phyloP scores from a whole-genome alignment of 2,888 invertebrate genomes.

The Zeuzera pyrina region DNA sequence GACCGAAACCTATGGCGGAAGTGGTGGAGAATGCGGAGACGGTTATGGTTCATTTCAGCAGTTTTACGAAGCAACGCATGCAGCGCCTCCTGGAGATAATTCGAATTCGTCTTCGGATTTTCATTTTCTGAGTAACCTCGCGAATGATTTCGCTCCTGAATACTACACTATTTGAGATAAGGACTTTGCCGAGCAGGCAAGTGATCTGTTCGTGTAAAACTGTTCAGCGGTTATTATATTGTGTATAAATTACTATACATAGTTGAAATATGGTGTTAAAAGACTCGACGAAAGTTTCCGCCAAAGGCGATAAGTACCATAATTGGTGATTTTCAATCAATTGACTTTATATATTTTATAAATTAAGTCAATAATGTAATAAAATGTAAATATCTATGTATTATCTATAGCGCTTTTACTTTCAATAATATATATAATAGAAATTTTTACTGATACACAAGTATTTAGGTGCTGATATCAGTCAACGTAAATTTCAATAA shows the following conservation, averaged over 20 bases:
- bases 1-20: conserved; percentile 40
- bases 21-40: conserved; percentile 72
- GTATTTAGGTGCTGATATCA: conserved; percentile 31
- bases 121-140: conserved; percentile 92
- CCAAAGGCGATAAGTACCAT: conserved; percentile 38
- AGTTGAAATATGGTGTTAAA: conserved; percentile 29
- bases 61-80: conserved; percentile 76
- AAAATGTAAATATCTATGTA: conserved; percentile 53
- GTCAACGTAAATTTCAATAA: too few species aligned
- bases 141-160: conserved; percentile 94
- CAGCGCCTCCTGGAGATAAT: conserved; percentile 74
- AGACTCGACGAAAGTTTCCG: conserved; percentile 30
- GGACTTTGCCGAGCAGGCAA: conserved; percentile 70
- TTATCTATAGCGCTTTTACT: conserved; percentile 34
- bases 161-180: conserved; percentile 82
- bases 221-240: conserved; percentile 10
- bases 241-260: conserved; percentile 1
- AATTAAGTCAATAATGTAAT: conserved; percentile 43
- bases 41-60: conserved; percentile 81
- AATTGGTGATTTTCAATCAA: conserved; percentile 33
- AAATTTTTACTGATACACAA: conserved; percentile 32
- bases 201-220: conserved; percentile 64
- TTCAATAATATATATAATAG: conserved; percentile 19
- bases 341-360: conserved; percentile 29
- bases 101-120: conserved; percentile 95